Base-by-base conservation (phyloP, 35 echinoderm and acorn worm genomes). In the Holothuria glaberrima region DNA sequence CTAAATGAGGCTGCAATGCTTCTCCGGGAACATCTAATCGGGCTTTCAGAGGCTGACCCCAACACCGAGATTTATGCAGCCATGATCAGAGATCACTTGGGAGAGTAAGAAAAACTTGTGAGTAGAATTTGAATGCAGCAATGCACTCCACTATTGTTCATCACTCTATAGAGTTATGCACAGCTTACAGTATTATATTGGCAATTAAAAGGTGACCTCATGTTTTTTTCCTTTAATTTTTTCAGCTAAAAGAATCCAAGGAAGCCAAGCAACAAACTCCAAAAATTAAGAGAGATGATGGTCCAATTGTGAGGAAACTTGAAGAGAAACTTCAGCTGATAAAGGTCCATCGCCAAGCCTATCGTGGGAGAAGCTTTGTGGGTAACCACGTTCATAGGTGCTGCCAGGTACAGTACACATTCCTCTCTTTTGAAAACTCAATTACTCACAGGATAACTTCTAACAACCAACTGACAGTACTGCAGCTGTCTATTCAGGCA, bases 331-430 rank as follows among this genome's bases (percentile, higher is more conserved):
- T 75, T 19, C 71, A 75, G 30, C 3, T 4, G 18, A 75, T 75
- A 25, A 75, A 75, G 20, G 71, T 75, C 2, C 71, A 75, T 2
- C 71, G 71, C 18, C 71, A 75, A 75, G 19, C 61, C 6, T 65
- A 21, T 17, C 27, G 5, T 6, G 61, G 20, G 16, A 28, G 20
- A 65, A 28, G 61, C 61, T 65, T 65, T 65, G 61, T 65, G 61
- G 61, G 61, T n/a, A 65, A 65, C 61, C 61, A 65, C 20, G 33
- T 75, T 41, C 71, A 75, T 41, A 75, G 71, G 71, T 75, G 71
- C 30, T 75, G 71, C 26, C 27, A 75, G 71, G 71, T 75, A 75
- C 7, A 31, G n/a, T n/a, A n/a, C n/a, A n/a, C n/a, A n/a, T n/a
- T n/a, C n/a, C n/a, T n/a, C n/a, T n/a, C n/a, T n/a, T n/a, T n/a